These are phyloP conservation scores for Neolamprologus sp. DNA, from an alignment of 2,113 vertebrate genomes.

Conservation along the genomic window DNA sequence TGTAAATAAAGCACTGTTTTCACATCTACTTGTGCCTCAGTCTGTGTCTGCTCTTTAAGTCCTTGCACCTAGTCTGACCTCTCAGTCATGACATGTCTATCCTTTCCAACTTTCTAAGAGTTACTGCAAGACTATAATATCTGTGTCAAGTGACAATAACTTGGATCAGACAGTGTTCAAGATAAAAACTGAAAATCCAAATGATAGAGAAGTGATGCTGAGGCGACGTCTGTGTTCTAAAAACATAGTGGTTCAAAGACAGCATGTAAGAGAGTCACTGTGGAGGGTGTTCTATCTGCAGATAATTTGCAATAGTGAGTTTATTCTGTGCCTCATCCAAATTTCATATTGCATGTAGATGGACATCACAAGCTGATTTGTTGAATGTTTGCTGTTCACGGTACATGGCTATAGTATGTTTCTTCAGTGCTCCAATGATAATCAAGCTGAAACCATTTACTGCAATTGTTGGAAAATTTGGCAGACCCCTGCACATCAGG, in stretches of 20 bases:
- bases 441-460: background rate
- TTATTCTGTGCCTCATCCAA: background rate
- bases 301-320: background rate
- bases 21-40: background rate
- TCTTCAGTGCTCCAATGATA: background rate
- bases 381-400: background rate
- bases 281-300: background rate
- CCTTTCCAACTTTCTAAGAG: background rate
- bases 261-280: background rate
- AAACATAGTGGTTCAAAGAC: background rate
- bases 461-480: background rate
- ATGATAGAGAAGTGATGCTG: background rate
- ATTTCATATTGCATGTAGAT: background rate
- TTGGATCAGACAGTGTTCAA: background rate
- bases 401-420: background rate
- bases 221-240: background rate
- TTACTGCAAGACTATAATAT: background rate
- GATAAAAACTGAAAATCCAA: background rate
- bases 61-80: background rate
- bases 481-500: background rate
- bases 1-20: background rate
- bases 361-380: background rate
- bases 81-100: background rate
- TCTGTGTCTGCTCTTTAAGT: background rate
- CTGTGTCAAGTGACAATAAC: background rate